Base-by-base conservation (phyloP, 2,888 invertebrate species). In the Rhorus exstirpatorius region DNA sequence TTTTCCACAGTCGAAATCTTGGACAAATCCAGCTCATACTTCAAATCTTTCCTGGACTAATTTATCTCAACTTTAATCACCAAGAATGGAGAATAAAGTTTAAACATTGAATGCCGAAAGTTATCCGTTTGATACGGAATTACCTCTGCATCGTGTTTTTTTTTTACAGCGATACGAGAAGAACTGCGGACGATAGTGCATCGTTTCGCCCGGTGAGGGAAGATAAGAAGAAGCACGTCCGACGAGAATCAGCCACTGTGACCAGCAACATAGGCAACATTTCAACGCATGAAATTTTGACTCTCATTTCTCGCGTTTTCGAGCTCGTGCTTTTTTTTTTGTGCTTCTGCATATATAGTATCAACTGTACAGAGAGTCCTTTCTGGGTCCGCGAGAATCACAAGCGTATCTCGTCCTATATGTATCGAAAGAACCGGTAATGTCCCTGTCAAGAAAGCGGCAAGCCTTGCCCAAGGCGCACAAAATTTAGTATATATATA, bases 401-500 rank as follows among this genome's bases (percentile, higher is more conserved):
- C 74, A 68, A 67, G 67, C 55, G 68, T 65, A 55, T 75, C 55
- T 63, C 60, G 61, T 67, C 61, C 61, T 14, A 21, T 1, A 46
- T 35, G 31, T 38, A 81, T 81, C 74, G 60, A 74, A 82, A 85
- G 58, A 31, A 31, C 86, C 88, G 41, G 88, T 89, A 91, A 92
- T 90, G 91, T 91, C 89, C 89, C 90, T 90, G 91, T 90, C 91
- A 89, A 89, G 91, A 91, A 89, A 91, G 91, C 88, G 89, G 89
- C 88, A 87, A 89, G 88, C 85, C 86, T 89, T 86, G 41, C 87
- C 80, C 84, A 84, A 84, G 83, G 85, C 24, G 51, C 86, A 88
- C 90, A 89, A 90, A 91, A 91, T 31, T 3, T 6, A 31, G 31
- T 31, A 31, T 31, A 31, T 6, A 31, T 31, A 31, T 6, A 6